These are phyloP conservation scores for Diglossa cyanea DNA, from an alignment of 2,797 vertebrate species.

Conservation along the genomic window DNA sequence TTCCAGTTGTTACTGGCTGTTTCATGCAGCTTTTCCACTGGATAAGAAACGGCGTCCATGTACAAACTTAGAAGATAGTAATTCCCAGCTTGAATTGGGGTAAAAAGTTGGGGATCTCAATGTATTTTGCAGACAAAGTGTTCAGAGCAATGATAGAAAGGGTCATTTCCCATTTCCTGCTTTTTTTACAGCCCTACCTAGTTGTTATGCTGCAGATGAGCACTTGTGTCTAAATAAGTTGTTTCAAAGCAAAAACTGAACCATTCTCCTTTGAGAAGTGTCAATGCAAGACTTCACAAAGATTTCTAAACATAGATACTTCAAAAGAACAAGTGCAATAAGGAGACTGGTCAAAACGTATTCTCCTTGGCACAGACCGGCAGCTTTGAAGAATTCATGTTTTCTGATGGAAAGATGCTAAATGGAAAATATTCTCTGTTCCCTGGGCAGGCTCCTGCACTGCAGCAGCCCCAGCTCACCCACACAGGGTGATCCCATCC, in stretches of 20 bases:
- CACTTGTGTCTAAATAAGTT: conserved; percentile 30
- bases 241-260: not conserved
- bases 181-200: not conserved
- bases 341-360: conserved; percentile 32
- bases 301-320: conserved; percentile 59
- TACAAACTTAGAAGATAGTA: not conserved
- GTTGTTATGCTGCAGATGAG: conserved; percentile 27
- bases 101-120: not conserved
- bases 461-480: rapidly evolving
- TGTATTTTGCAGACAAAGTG: not conserved
- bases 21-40: not conserved
- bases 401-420: not conserved
- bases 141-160: not conserved
- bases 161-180: not conserved
- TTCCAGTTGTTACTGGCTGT: not conserved
- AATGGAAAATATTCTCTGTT: not conserved
- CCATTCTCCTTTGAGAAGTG: conserved; percentile 38
- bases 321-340: conserved; percentile 43
- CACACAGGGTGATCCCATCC: rapidly evolving
- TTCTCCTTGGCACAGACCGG: not conserved
- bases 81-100: not conserved
- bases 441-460: not conserved
- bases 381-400: conserved; percentile 9
- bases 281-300: conserved; percentile 48
- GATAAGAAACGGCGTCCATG: not conserved